Evolutionary conservation across 2,888 invertebrate genomes (phyloP).

Genomic region (Homarus gammarus): DNA sequence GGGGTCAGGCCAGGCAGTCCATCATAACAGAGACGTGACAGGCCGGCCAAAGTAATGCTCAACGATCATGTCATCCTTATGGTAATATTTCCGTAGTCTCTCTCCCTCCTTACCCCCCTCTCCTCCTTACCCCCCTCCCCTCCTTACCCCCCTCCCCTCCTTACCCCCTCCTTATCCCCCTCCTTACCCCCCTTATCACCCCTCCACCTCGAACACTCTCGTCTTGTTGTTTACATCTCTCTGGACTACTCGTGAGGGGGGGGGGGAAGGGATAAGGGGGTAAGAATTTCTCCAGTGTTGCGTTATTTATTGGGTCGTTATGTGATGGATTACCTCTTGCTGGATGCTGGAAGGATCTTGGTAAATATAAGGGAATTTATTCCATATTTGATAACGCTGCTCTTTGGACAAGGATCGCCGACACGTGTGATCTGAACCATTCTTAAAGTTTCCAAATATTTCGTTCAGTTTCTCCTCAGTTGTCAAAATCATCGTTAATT

Average conservation of each 20-base stretch:
- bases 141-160: neutral
- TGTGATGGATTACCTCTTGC: conserved; percentile 36
- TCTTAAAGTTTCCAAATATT: neutral
- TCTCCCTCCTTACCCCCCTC: neutral
- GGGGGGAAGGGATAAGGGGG: neutral
- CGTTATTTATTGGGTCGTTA: conserved; percentile 31
- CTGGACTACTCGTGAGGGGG: neutral
- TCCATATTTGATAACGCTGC: conserved; percentile 29
- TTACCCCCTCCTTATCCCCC: neutral
- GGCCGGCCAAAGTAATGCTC: conserved; percentile 39
- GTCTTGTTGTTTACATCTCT: neutral
- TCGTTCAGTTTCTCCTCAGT: no score
- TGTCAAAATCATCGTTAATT: neutral
- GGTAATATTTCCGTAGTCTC: conserved; percentile 21
- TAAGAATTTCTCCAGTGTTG: neutral
- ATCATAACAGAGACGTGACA: conserved; percentile 30
- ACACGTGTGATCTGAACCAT: conserved; percentile 7
- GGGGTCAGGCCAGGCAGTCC: neutral
- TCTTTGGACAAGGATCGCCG: conserved; percentile 43
- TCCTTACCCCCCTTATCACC: no score
- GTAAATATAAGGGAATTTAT: conserved; percentile 25
- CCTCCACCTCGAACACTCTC: conserved; percentile 15
- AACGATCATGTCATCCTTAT: conserved; percentile 38
- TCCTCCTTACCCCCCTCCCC: neutral
- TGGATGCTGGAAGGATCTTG: neutral